Base-by-base conservation (phyloP, 2,888 invertebrate genomes). In the Acleris laterana region DNA sequence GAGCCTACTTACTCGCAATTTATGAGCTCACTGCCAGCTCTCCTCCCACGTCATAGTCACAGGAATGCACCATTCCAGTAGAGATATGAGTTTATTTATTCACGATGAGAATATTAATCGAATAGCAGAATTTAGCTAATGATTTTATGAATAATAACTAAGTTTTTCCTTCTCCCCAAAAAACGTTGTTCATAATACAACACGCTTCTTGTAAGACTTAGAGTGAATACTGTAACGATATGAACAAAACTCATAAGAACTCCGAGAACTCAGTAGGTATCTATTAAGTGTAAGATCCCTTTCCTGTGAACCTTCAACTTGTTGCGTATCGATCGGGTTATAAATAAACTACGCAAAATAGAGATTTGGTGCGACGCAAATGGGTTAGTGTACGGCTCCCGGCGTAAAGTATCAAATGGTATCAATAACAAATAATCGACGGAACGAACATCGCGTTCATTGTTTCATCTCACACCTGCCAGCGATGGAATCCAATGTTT, bases 1-100 rank as follows among this genome's bases (percentile, higher is more conserved):
- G 67, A 57, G 52, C 48, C 25, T 55, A 66, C 67, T 62, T 58
- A 58, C 58, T 63, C 13, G 50, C 58, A 53, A 67, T 67, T 67
- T 67, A 67, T 58, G 62, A 59, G 58, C 52, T 51, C 44, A 58
- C 62, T 66, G 51, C 57, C 52, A 57, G 66, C 60, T 28, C 46
- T 20, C 56, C 56, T 55, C 50, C 60, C 50, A 50, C 60, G 19
- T 57, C 55, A 61, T 61, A 19, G 22, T 51, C 5, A 25, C 44
- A 44, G 11, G n/a, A 44, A 20, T 49, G 57, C 63, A 25, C 19
- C 32, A 17, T 50, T 42, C 42, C 16, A 38, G 44, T 19, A 56
- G 11, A 53, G 16, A 32, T 48, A 7, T n/a, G 49, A 13, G 5
- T 49, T 50, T 13, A 38, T 38, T 38, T 13, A 38, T 38, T 38